A percentile compares a stretch with the other conserved stretches of the same genome.
These are phyloP conservation scores for Idaea dimidiata DNA, from an alignment of 2,888 invertebrate species.

Conservation along the genomic window DNA sequence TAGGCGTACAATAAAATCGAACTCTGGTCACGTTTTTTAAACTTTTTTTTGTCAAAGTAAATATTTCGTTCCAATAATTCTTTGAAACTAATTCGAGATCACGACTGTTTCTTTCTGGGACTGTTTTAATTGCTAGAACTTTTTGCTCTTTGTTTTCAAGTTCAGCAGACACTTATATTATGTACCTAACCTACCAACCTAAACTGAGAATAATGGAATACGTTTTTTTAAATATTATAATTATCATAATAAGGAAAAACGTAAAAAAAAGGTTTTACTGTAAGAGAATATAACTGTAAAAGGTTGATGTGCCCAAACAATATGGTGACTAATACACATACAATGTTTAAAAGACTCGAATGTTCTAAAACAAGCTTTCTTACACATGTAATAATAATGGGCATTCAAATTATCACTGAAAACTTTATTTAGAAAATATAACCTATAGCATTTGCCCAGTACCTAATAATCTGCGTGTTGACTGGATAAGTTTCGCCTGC, in stretches of 20 bases:
- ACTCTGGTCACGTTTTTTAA: not conserved
- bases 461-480: too few species aligned
- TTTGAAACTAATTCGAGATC: not conserved
- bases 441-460: too few species aligned
- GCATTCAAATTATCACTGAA: too few species aligned
- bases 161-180: not conserved
- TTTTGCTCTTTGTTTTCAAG: not conserved
- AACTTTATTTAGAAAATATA: too few species aligned
- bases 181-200: not conserved
- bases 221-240: not conserved
- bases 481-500: too few species aligned
- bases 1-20: not conserved
- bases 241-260: not conserved
- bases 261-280: not conserved
- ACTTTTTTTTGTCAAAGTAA: not conserved
- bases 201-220: too few species aligned
- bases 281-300: not conserved
- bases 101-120: not conserved
- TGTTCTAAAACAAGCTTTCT: not conserved
- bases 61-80: not conserved
- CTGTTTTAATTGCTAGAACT: not conserved
- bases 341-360: not conserved
- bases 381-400: too few species aligned
- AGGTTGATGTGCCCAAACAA: not conserved
- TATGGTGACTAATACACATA: not conserved